Conservation (phyloP, 1,140 invertebrate genomes). For the Microplitis mediator region DNA sequence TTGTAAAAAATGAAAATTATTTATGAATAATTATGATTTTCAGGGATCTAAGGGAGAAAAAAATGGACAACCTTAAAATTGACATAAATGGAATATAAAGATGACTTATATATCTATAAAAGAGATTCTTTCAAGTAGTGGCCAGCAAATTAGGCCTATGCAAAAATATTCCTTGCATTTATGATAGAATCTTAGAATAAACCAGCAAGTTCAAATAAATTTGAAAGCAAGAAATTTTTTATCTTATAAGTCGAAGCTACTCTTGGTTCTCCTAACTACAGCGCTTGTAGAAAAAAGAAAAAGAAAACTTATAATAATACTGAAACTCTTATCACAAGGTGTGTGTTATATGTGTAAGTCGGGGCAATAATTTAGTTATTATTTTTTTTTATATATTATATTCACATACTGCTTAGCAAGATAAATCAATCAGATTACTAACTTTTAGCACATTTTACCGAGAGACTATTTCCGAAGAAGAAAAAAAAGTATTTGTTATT, state of each 20-base stretch:
- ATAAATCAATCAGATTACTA: not conserved
- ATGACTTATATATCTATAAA: not conserved
- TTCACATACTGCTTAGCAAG: not conserved
- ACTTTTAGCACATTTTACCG: not conserved
- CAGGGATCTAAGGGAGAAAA: slow-evolving; percentile 74
- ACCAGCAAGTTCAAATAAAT: no score
- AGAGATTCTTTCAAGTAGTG: not conserved
- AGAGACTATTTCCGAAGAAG: no score
- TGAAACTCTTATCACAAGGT: no score
- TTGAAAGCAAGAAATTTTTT: no score
- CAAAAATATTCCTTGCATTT: no score
- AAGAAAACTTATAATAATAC: not conserved
- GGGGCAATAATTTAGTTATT: not conserved
- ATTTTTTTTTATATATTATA: not conserved
- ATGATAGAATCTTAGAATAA: no score
- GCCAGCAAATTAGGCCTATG: no score
- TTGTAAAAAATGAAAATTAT: not conserved
- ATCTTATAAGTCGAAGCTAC: no score
- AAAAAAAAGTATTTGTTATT: no score
- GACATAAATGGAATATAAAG: slow-evolving; percentile 59
- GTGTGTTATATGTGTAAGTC: no score
- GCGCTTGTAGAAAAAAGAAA: not conserved
- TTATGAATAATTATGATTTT: slow-evolving; percentile 36
- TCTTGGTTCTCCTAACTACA: no score
- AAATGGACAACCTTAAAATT: slow-evolving; percentile 72